phyloP scores from a whole-genome alignment of 2,888 invertebrate genomes.

The Lepidochitona cinerea region DNA sequence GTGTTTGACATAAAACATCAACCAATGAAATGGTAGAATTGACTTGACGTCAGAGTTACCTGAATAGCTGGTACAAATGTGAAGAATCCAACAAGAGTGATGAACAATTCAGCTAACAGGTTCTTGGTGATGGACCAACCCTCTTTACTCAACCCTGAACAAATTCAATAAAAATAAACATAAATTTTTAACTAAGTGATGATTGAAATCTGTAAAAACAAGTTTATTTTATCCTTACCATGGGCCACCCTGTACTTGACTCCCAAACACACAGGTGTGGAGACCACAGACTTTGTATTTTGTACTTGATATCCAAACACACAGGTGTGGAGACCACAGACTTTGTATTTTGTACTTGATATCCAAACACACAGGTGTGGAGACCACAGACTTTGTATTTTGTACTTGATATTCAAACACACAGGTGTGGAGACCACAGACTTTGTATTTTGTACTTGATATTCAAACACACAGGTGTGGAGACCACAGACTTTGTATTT shows the following conservation, averaged over 20 bases:
- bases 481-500: no score
- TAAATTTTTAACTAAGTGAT: not conserved
- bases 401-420: no score
- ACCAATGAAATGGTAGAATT: no score
- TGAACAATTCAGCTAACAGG: constrained; percentile 89
- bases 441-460: no score
- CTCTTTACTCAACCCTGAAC: constrained; percentile 90
- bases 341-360: no score
- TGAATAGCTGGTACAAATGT: constrained; percentile 98
- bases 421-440: no score
- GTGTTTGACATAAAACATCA: no score
- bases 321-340: constrained; percentile 92
- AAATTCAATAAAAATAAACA: not conserved
- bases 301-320: constrained; percentile 94
- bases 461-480: no score
- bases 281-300: constrained; percentile 88
- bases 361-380: no score
- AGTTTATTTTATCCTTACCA: no score
- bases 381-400: no score
- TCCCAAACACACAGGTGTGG: constrained; percentile 89
- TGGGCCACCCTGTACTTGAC: constrained; percentile 95
- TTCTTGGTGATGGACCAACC: constrained; percentile 99
- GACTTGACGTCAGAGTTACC: constrained; percentile 52
- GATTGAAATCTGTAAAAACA: no score
- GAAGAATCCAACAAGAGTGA: constrained; percentile 89